A percentile compares a stretch with the other conserved stretches of the same genome.
These are phyloP conservation scores for Eurois occulta DNA, from an alignment of 2,888 invertebrate genomes.

Conservation along the genomic window DNA sequence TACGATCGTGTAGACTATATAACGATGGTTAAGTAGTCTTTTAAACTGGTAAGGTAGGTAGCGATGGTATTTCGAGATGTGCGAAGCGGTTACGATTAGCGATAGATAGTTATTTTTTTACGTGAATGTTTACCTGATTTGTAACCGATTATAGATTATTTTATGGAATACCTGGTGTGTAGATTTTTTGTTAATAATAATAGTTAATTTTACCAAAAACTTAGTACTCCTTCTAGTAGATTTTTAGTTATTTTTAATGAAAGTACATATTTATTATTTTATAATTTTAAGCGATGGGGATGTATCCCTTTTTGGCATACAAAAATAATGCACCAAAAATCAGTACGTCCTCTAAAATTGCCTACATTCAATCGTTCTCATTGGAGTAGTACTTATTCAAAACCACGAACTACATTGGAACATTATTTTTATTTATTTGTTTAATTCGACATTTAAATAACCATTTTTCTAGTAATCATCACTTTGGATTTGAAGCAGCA, in stretches of 20 bases:
- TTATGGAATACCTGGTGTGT: neutral
- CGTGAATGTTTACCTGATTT: neutral
- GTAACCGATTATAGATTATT: neutral
- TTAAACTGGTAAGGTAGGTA: slow-evolving; percentile 17
- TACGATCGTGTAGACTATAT: no score
- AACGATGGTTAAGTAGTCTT: slow-evolving; percentile 35
- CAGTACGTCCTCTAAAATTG: neutral
- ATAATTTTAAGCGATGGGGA: no score
- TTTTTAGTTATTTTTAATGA: no score
- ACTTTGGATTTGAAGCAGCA: no score
- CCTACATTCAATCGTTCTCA: neutral
- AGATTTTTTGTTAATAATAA: no score
- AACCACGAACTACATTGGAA: neutral
- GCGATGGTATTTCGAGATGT: slow-evolving; percentile 12
- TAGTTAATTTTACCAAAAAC: no score
- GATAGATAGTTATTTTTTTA: neutral
- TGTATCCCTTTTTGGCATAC: no score
- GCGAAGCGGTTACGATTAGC: slow-evolving; percentile 18
- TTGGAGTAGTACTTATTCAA: neutral
- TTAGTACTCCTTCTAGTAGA: no score
- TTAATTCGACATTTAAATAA: no score
- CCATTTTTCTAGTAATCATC: no score
- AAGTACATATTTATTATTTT: no score
- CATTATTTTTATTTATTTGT: no score
- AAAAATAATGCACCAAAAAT: neutral